Percentiles rank a stretch among this genome's conserved stretches.
Evolutionary conservation across 2,888 invertebrate species (phyloP).

Genomic region (Tinea trinotella): DNA sequence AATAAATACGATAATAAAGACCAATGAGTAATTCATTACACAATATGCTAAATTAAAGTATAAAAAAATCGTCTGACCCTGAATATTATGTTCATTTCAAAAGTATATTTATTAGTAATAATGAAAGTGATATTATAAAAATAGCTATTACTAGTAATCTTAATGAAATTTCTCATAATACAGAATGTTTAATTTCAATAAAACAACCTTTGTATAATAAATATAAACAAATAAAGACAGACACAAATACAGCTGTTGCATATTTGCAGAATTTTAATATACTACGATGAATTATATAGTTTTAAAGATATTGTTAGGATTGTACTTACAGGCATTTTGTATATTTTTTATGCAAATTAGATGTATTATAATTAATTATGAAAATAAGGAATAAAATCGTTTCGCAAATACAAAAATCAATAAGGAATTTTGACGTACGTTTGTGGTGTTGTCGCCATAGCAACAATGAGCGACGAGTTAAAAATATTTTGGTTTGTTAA

Average conservation of each 20-base stretch:
- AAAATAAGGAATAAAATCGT: background rate
- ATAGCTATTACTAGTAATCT: no score
- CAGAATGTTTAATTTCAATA: background rate
- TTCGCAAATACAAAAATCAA: slow-evolving; percentile 1
- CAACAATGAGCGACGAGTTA: background rate
- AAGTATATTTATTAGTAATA: no score
- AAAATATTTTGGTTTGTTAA: background rate
- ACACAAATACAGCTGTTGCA: background rate
- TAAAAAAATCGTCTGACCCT: background rate
- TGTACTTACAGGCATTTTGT: slow-evolving; percentile 59
- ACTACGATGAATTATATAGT: no score
- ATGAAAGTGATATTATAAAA: background rate
- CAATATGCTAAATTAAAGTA: no score
- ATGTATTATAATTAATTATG: background rate
- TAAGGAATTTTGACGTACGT: slow-evolving; percentile 30
- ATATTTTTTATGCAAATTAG: slow-evolving; percentile 14
- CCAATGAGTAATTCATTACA: no score
- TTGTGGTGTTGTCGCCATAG: slow-evolving; percentile 29
- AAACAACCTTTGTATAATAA: background rate
- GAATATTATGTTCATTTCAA: background rate
- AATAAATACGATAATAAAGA: no score
- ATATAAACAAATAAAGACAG: background rate
- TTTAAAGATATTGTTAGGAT: no score
- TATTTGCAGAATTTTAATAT: background rate
- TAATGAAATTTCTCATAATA: background rate